These are phyloP conservation scores for Pongo abelii DNA, from an alignment of 2,113 vertebrate genomes.

Conservation along the genomic window DNA sequence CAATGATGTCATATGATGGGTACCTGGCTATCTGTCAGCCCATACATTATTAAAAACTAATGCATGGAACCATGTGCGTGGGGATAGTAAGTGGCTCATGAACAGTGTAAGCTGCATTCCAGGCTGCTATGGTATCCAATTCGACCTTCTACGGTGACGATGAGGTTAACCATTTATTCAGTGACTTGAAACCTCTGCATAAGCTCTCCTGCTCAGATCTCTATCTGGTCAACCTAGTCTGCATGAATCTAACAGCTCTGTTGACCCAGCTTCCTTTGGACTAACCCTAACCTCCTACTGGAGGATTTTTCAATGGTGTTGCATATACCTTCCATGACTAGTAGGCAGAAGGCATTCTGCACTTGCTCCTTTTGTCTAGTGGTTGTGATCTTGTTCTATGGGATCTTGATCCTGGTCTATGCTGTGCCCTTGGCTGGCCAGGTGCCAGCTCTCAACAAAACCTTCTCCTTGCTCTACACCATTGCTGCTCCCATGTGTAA, in stretches of 20 bases:
- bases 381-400: slow-evolving; percentile 59
- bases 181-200: slow-evolving; percentile 57
- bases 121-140: slow-evolving; percentile 37
- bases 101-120: slow-evolving; percentile 17
- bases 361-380: slow-evolving; percentile 54
- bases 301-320: slow-evolving; percentile 42
- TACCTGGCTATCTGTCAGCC: background rate
- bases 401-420: slow-evolving; percentile 47
- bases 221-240: slow-evolving; percentile 19
- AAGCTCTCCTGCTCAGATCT: slow-evolving; percentile 67
- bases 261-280: slow-evolving; percentile 34
- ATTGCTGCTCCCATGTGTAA: slow-evolving; percentile 28
- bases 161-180: slow-evolving; percentile 67
- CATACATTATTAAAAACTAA: slow-evolving; percentile 21
- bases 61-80: background rate
- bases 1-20: slow-evolving; percentile 25
- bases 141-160: slow-evolving; percentile 54
- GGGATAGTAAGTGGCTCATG: slow-evolving; percentile 6
- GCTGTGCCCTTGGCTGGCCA: background rate
- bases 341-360: slow-evolving; percentile 59
- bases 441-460: slow-evolving; percentile 7
- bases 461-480: slow-evolving; percentile 37
- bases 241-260: slow-evolving; percentile 51
- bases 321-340: background rate
- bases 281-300: slow-evolving; percentile 50